Base-by-base conservation (phyloP, 2,888 invertebrate species). In the Agrochola litura region DNA sequence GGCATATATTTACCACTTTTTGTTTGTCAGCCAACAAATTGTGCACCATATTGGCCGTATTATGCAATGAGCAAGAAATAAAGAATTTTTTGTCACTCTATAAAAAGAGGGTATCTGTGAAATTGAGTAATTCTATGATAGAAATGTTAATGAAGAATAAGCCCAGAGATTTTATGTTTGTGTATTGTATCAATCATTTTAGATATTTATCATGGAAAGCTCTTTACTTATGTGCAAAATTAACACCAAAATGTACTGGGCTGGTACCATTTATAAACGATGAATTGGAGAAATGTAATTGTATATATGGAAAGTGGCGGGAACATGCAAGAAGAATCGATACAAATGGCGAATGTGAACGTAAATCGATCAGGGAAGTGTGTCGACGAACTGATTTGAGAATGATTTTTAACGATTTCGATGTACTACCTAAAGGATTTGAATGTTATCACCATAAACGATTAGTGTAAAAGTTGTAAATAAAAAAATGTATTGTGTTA, bases 1-100 rank as follows among this genome's bases (percentile, higher is more conserved):
- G 86, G 6, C 95, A 96, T 83, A 88, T 95, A 77, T 97, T 96
- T 85, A 91, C 92, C 8, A 95, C 96, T n/a, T 92, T 95, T 52
- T 96, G 95, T 86, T 85, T 96, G 30, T 96, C 97, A 30, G 96
- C 96, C 0, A 97, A 97, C 86, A 97, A 96, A 88, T 95, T 97
- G 78, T 97, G 97, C 71, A 95, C 96, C 14, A 95, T 96, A 69
- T 85, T 96, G 71, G 92, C 95, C 12, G 83, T 96, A 68, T 75
- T 95, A n/a, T 95, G 94, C 79, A 87, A 93, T 73, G 91, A 92
- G 54, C 86, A 86, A 30, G 93, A 95, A 61, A 95, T 95, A 90
- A 81, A 85, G 2, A 89, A 89, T 70, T 93, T 93, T 87, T 84
- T 97, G 8, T 69, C 84, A 41, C 66, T 95, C 16, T 97, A 95